phyloP scores from a whole-genome alignment of 2,113 vertebrate species.

The Gadus chalcogrammus region DNA sequence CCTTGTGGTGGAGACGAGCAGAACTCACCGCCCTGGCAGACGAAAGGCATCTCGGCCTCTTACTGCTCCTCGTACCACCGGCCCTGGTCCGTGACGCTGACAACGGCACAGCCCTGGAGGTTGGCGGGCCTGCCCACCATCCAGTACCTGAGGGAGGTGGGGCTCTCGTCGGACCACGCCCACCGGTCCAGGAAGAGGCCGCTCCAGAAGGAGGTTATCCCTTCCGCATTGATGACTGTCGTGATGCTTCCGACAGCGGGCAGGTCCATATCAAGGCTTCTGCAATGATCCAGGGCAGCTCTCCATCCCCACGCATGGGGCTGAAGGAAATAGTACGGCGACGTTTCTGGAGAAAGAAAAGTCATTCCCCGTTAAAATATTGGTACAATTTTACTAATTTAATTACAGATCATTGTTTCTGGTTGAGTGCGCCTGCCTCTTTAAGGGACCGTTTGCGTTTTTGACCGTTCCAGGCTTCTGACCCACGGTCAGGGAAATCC shows the following conservation, averaged over 20 bases:
- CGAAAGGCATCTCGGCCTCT: neutral
- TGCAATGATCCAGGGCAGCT: neutral
- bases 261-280: slow-evolving; percentile 18
- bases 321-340: no score
- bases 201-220: neutral
- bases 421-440: no score
- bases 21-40: slow-evolving; percentile 38
- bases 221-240: no score
- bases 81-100: neutral
- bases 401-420: no score
- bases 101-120: slow-evolving; percentile 2
- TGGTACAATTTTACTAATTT: no score
- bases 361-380: no score
- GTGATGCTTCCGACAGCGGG: neutral
- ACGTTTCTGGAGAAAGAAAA: no score
- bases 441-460: no score
- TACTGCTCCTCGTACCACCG: slow-evolving; percentile 6
- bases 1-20: no score
- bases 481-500: no score
- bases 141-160: slow-evolving; percentile 38
- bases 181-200: slow-evolving; percentile 31
- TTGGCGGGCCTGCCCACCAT: neutral
- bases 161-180: slow-evolving; percentile 18
- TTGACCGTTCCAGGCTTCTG: no score
- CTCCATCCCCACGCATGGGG: no score